These are phyloP conservation scores for Mesembrinibis cayennensis DNA, from an alignment of 2,113 vertebrate genomes.

Conservation along the genomic window DNA sequence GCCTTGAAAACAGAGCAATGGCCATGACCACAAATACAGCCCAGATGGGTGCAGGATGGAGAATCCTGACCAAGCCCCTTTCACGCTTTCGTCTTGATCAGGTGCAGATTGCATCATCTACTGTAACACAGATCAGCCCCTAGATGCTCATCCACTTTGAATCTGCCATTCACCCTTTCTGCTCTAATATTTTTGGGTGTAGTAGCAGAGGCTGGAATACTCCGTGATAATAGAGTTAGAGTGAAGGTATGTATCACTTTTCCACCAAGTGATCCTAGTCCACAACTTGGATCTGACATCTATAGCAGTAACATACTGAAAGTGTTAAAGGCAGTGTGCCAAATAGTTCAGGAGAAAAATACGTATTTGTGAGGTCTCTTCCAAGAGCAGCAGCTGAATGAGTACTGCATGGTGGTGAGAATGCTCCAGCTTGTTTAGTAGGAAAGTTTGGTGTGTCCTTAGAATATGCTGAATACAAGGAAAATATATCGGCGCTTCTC, in stretches of 20 bases:
- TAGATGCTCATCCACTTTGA: not conserved
- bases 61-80: not conserved
- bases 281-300: not conserved
- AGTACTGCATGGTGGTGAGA: not conserved
- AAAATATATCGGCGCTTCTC: not conserved
- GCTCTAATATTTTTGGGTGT: not conserved
- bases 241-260: not conserved
- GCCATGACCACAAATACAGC: not conserved
- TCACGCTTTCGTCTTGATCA: not conserved
- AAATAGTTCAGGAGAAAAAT: not conserved
- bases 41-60: not conserved
- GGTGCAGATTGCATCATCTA: not conserved
- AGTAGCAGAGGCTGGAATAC: not conserved
- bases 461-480: not conserved
- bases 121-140: not conserved
- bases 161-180: not conserved
- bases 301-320: not conserved
- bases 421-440: not conserved
- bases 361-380: not conserved
- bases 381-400: not conserved
- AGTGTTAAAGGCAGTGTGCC: not conserved
- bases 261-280: not conserved
- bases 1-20: not conserved
- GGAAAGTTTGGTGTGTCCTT: not conserved
- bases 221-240: not conserved